Evolutionary conservation across 2,888 invertebrate species (phyloP).

Genomic region (Conomelus anceps): DNA sequence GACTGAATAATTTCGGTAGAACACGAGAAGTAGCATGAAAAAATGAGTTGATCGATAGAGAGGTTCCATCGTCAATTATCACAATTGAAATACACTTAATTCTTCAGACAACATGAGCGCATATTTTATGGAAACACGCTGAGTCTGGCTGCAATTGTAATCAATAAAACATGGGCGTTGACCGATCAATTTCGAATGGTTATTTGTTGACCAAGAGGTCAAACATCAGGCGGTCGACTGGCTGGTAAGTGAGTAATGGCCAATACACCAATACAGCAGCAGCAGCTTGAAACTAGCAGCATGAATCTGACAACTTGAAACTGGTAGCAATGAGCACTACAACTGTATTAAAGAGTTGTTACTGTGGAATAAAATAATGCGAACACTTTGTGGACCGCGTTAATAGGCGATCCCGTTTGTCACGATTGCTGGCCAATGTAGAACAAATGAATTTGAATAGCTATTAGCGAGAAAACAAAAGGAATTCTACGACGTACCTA

Average conservation of each 20-base stretch:
- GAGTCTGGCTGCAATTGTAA: not conserved
- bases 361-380: not conserved
- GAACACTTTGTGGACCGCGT: not conserved
- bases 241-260: not conserved
- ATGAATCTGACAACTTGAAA: not conserved
- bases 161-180: not conserved
- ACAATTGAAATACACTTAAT: not conserved
- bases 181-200: not conserved
- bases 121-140: not conserved
- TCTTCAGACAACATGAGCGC: not conserved
- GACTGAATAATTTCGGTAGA: not conserved
- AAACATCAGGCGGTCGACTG: not conserved
- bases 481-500: not conserved
- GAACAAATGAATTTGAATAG: not conserved
- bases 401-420: not conserved
- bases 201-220: not conserved
- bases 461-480: not conserved
- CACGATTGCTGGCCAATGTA: not conserved
- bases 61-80: not conserved
- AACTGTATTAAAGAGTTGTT: not conserved
- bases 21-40: not conserved
- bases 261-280: not conserved
- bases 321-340: not conserved
- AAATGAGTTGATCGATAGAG: not conserved
- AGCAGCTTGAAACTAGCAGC: not conserved